Evolutionary conservation across 2,888 invertebrate species (phyloP).

Genomic region (Pristionchus exspectatus): DNA sequence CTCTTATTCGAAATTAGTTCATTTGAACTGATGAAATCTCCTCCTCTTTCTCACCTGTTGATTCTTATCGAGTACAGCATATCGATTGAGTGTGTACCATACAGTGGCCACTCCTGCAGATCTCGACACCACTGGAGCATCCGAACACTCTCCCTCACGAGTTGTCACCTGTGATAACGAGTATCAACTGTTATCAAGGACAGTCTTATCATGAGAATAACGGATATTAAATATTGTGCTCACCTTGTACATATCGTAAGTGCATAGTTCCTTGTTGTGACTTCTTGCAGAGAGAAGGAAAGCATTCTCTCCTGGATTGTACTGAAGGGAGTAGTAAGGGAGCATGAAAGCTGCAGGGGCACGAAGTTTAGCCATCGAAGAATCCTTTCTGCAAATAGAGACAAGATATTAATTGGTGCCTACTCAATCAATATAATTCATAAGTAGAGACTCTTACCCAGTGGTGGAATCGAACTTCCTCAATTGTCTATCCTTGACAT

Average conservation of each 20-base stretch:
- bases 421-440: too few relatives aligned
- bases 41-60: constrained; percentile 83
- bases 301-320: constrained; percentile 97
- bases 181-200: not conserved
- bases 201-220: not conserved
- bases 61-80: constrained; percentile 94
- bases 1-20: too few relatives aligned
- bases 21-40: not conserved
- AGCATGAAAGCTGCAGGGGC: constrained; percentile 80
- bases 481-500: constrained; percentile 93
- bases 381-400: constrained; percentile 85
- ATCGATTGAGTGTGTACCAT: constrained; percentile 97
- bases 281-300: constrained; percentile 90
- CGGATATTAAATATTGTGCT: not conserved
- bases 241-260: constrained; percentile 93
- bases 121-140: constrained; percentile 82
- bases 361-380: constrained; percentile 92
- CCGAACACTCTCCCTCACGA: constrained; percentile 79
- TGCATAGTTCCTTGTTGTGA: constrained; percentile 89
- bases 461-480: constrained; percentile 94
- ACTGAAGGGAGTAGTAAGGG: constrained; percentile 87
- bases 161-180: constrained; percentile 58
- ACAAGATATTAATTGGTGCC: not conserved
- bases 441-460: constrained; percentile 81
- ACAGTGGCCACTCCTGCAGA: constrained; percentile 93